A percentile compares a stretch with the other conserved stretches of the same genome.
Evolutionary conservation across 2,797 vertebrate genomes (phyloP).

Genomic region (Chaetophractus vellerosus): DNA sequence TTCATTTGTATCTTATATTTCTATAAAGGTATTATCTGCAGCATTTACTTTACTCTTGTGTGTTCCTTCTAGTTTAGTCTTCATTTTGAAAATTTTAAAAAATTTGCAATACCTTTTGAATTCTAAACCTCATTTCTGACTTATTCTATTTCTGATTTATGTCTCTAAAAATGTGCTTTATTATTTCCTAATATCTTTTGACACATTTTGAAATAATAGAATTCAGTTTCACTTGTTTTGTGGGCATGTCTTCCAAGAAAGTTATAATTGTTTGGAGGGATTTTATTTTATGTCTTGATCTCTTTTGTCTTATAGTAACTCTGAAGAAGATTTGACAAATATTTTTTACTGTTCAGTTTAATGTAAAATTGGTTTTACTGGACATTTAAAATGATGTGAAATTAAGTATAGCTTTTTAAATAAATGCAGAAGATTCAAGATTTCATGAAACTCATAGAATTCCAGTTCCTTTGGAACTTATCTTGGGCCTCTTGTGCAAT

Average conservation of each 20-base stretch:
- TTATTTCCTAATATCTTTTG: background rate
- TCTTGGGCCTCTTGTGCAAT: background rate
- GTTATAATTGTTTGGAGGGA: background rate
- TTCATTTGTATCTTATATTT: background rate
- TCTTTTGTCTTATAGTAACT: background rate
- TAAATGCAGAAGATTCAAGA: background rate
- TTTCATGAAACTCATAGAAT: background rate
- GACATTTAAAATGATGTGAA: background rate
- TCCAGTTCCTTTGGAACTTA: background rate
- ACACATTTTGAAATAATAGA: background rate
- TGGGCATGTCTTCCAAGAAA: background rate
- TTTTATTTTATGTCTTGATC: background rate
- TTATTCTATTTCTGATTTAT: background rate
- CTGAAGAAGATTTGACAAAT: background rate
- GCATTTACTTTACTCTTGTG: background rate
- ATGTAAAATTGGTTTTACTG: background rate
- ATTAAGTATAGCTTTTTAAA: background rate
- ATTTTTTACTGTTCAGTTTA: background rate
- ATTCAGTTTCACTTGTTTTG: background rate
- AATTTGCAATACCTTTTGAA: background rate
- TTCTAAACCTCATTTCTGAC: background rate
- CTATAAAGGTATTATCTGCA: background rate
- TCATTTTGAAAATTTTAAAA: background rate
- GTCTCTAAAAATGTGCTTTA: background rate
- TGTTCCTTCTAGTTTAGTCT: background rate